These are phyloP conservation scores for Eublepharis macularius DNA, from an alignment of 2,113 vertebrate species.

Conservation along the genomic window DNA sequence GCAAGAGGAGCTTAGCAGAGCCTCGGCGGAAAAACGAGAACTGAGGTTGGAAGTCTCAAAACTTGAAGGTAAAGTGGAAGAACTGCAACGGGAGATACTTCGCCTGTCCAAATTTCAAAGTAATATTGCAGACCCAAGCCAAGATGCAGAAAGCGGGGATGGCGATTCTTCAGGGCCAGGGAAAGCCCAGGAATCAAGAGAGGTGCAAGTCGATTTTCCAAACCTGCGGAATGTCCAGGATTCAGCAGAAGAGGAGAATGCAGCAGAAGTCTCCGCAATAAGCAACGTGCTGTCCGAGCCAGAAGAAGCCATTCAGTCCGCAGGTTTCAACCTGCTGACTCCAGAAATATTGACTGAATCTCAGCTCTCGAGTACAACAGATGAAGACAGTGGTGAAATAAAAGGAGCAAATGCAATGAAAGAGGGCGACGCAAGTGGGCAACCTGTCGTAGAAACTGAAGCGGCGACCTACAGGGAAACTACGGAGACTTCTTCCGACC, in stretches of 20 bases:
- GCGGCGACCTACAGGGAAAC: conserved; percentile 49
- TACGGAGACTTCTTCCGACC: conserved; percentile 47
- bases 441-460: conserved; percentile 23
- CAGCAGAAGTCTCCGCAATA: conserved; percentile 68
- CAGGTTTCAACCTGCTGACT: conserved; percentile 9
- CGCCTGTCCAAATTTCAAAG: conserved; percentile 30
- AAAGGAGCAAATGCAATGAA: neutral
- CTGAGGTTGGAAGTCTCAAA: conserved; percentile 71
- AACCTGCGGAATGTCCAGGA: conserved; percentile 71
- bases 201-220: conserved; percentile 62
- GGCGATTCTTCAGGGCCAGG: conserved; percentile 50
- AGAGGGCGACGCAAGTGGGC: accelerated
- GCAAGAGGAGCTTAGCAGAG: conserved; percentile 59
- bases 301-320: neutral
- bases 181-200: conserved; percentile 40
- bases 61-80: conserved; percentile 70
- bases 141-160: conserved; percentile 58
- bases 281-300: conserved; percentile 49
- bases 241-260: conserved; percentile 69
- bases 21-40: conserved; percentile 67
- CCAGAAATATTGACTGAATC: neutral
- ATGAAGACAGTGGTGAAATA: neutral
- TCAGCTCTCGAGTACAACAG: neutral
- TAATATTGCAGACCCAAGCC: conserved; percentile 16
- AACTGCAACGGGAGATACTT: conserved; percentile 58